Evolutionary conservation across 2,797 vertebrate species (phyloP).

Genomic region (Lindbergichthys nudifrons): DNA sequence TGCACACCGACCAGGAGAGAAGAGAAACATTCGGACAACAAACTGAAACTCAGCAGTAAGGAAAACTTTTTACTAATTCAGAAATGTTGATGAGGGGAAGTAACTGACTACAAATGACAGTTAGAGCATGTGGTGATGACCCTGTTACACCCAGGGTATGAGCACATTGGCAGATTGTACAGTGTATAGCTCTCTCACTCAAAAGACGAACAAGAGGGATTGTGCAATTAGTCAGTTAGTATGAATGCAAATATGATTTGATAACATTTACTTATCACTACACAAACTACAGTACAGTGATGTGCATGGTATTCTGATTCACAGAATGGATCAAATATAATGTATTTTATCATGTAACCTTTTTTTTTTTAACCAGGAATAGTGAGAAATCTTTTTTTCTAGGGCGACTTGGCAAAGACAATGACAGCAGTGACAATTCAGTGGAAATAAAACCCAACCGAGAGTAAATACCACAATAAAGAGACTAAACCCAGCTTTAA

Average conservation of each 20-base stretch:
- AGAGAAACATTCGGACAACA: not conserved
- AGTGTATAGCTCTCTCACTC: not conserved
- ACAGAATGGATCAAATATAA: not conserved
- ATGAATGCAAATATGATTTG: not conserved
- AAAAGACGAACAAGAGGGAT: not conserved
- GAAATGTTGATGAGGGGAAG: not conserved
- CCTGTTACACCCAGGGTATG: not conserved
- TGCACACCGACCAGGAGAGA: not conserved
- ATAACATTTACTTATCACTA: not conserved
- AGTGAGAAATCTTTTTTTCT: too few species aligned
- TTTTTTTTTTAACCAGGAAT: too few species aligned
- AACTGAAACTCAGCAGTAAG: slow-evolving; percentile 27
- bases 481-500: too few species aligned
- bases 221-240: not conserved
- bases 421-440: too few species aligned
- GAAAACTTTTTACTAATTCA: not conserved
- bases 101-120: not conserved
- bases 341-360: too few species aligned
- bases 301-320: not conserved
- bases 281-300: not conserved
- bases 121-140: too few species aligned
- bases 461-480: too few species aligned
- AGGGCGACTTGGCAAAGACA: too few species aligned
- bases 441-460: too few species aligned
- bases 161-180: not conserved